Evolutionary conservation across 2,888 invertebrate genomes (phyloP).

Genomic region (Buathra laborator): DNA sequence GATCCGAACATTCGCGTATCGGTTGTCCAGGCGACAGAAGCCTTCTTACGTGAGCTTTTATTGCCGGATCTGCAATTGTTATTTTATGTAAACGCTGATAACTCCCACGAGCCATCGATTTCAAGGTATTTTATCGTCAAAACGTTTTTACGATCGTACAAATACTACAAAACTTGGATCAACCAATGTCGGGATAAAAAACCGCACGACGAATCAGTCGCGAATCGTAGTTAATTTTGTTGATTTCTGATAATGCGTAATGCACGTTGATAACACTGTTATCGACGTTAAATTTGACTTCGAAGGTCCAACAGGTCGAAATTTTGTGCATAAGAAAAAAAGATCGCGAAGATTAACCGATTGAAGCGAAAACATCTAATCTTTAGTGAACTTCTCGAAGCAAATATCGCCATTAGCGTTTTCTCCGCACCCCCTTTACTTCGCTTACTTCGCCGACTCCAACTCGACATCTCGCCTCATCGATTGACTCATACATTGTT

Average conservation of each 20-base stretch:
- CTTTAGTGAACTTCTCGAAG: neutral
- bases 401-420: conserved; percentile 2
- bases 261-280: no score
- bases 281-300: no score
- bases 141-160: neutral
- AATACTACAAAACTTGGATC: neutral
- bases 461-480: conserved; percentile 26
- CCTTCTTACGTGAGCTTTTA: conserved; percentile 92
- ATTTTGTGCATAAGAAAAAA: neutral
- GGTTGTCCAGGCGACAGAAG: conserved; percentile 88
- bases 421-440: neutral
- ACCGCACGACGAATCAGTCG: no score
- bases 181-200: neutral
- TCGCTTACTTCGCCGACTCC: neutral
- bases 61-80: conserved; percentile 91
- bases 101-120: neutral
- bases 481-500: conserved; percentile 49
- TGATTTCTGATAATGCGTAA: no score
- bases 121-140: neutral
- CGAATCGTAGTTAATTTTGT: no score
- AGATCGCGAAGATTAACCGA: neutral
- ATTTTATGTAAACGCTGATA: conserved; percentile 13
- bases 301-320: no score
- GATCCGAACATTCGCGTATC: conserved; percentile 82
- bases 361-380: neutral